Conservation (phyloP, 2,113 vertebrate genomes). For the Dolichallabes microphthalmus region DNA sequence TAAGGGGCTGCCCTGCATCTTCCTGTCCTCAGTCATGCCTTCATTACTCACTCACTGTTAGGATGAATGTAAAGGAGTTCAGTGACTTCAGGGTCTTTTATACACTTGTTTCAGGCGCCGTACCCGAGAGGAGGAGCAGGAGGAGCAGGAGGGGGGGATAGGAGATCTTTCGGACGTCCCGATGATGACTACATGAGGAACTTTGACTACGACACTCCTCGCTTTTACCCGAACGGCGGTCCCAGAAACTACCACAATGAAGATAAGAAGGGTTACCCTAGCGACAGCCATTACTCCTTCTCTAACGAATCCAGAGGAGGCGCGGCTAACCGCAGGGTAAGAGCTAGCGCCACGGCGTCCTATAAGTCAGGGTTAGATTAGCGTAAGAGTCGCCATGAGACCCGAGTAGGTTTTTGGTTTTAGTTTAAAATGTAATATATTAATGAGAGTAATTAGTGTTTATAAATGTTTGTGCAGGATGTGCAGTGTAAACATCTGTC, state of each 20-base stretch:
- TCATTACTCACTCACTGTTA: too few relatives aligned
- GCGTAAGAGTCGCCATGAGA: not conserved
- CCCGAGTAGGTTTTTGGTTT: not conserved
- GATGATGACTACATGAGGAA: constrained; percentile 68
- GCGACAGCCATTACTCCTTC: constrained; percentile 64
- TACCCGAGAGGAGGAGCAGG: constrained; percentile 60
- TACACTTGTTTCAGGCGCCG: constrained; percentile 53
- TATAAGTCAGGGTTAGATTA: not conserved
- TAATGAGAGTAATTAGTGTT: not conserved
- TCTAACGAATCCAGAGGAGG: constrained; percentile 63
- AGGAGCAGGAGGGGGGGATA: constrained; percentile 57
- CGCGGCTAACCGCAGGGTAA: constrained; percentile 68
- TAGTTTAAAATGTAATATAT: not conserved
- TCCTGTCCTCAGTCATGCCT: too few relatives aligned
- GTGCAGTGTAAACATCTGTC: too few relatives aligned
- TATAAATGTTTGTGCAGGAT: too few relatives aligned
- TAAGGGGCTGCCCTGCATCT: constrained; percentile 51
- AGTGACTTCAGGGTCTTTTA: not conserved
- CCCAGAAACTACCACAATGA: constrained; percentile 69
- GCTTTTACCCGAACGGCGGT: constrained; percentile 71
- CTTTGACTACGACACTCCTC: constrained; percentile 70
- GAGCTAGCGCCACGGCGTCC: not conserved
- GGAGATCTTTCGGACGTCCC: constrained; percentile 67
- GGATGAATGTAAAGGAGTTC: not conserved
- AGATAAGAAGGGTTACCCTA: constrained; percentile 69